Evolutionary conservation across 2,888 invertebrate species (phyloP).

Genomic region (Gasteruption jaculator): DNA sequence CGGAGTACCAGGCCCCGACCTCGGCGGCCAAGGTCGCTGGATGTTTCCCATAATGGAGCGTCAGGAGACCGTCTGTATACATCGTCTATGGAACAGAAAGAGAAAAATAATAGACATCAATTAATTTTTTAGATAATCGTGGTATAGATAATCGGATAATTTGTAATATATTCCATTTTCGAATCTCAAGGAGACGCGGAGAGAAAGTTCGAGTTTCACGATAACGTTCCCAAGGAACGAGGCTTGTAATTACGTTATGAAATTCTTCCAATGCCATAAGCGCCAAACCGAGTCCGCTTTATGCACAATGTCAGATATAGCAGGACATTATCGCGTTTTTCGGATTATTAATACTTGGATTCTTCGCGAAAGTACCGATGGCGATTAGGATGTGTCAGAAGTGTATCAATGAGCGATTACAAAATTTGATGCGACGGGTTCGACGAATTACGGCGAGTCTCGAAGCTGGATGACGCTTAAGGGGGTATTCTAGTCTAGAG

Average conservation of each 20-base stretch:
- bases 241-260: constrained; percentile 29
- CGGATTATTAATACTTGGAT: too few species aligned
- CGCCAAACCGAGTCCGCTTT: too few species aligned
- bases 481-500: too few species aligned
- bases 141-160: too few species aligned
- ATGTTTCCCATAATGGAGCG: constrained; percentile 90
- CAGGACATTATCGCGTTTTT: too few species aligned
- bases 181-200: constrained; percentile 25
- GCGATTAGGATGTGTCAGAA: too few species aligned
- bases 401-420: too few species aligned
- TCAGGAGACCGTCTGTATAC: constrained; percentile 67
- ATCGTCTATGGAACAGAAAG: constrained; percentile 50
- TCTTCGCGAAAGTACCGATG: too few species aligned
- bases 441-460: too few species aligned
- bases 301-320: too few species aligned
- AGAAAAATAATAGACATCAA: constrained; percentile 1
- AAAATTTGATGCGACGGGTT: too few species aligned
- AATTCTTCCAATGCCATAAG: constrained; percentile 27
- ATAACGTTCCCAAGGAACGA: constrained; percentile 22
- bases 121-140: not conserved
- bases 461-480: too few species aligned
- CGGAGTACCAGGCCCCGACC: constrained; percentile 83
- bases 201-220: constrained; percentile 30
- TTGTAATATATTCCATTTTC: constrained; percentile 9
- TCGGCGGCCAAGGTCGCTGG: constrained; percentile 89